Conservation (phyloP, 2,797 vertebrate species). For the Phoxinus dragarum region DNA sequence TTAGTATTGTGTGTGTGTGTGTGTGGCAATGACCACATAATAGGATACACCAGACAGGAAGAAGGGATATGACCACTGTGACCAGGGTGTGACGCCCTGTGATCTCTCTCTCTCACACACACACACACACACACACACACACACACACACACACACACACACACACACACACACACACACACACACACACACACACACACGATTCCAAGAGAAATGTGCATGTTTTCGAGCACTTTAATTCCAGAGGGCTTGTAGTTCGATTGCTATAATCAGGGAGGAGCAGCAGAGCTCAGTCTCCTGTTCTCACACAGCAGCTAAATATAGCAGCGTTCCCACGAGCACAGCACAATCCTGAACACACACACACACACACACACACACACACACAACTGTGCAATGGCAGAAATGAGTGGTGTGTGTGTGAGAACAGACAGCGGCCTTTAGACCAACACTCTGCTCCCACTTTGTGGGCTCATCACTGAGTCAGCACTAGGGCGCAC, state of each 20-base stretch:
- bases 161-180: too few relatives aligned
- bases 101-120: neutral
- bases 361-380: constrained; percentile 33
- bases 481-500: constrained; percentile 74
- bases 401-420: constrained; percentile 41
- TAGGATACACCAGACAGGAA: constrained; percentile 65
- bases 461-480: constrained; percentile 69
- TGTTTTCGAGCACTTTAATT: constrained; percentile 5
- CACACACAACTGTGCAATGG: constrained; percentile 44
- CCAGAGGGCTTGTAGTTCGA: constrained; percentile 1
- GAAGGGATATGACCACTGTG: constrained; percentile 69
- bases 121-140: too few relatives aligned
- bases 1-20: constrained; percentile 2
- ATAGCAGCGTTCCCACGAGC: constrained; percentile 35
- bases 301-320: constrained; percentile 56
- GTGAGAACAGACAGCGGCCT: constrained; percentile 67
- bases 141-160: too few relatives aligned
- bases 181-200: too few relatives aligned
- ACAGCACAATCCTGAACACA: constrained; percentile 21
- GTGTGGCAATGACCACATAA: constrained; percentile 6
- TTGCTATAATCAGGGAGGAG: constrained; percentile 37
- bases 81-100: constrained; percentile 56
- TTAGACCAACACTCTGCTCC: constrained; percentile 60
- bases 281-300: constrained; percentile 39
- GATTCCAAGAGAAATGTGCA: neutral